phyloP scores from a whole-genome alignment of 2,113 vertebrate species.

The Motacilla tschutschensis region DNA sequence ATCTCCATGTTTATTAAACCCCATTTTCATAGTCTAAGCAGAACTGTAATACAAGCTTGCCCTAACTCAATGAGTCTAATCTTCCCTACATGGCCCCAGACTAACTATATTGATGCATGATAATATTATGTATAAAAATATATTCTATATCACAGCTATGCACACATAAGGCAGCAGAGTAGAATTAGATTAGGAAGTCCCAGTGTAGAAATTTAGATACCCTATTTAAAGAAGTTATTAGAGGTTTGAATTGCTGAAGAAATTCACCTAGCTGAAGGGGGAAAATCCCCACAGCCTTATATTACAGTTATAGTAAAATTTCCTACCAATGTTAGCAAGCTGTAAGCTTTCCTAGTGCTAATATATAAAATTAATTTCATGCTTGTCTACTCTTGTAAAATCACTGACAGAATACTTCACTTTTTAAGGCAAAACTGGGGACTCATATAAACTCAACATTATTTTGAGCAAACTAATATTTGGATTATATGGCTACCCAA shows the following conservation, averaged over 20 bases:
- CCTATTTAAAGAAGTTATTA: constrained; percentile 39
- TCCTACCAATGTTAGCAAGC: constrained; percentile 13
- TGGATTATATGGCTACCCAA: background rate
- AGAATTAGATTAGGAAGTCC: constrained; percentile 43
- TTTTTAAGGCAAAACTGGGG: constrained; percentile 35
- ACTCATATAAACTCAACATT: background rate
- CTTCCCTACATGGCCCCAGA: background rate
- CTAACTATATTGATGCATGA: background rate
- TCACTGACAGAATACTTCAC: constrained; percentile 32
- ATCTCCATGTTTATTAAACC: background rate
- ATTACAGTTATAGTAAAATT: constrained; percentile 40
- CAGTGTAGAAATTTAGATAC: constrained; percentile 14
- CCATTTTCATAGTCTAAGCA: background rate
- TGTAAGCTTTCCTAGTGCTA: constrained; percentile 45
- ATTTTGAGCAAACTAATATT: constrained; percentile 26
- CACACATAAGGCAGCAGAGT: background rate
- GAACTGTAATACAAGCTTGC: constrained; percentile 3
- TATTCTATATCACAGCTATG: constrained; percentile 1
- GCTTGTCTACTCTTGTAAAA: constrained; percentile 60
- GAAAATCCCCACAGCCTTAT: constrained; percentile 18
- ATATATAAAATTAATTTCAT: constrained; percentile 63
- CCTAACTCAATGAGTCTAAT: background rate
- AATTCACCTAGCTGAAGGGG: constrained; percentile 28
- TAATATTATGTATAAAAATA: background rate
- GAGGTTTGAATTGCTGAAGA: constrained; percentile 26